Conservation (phyloP, 2,888 invertebrate genomes). For the Slavum lentiscoides region DNA sequence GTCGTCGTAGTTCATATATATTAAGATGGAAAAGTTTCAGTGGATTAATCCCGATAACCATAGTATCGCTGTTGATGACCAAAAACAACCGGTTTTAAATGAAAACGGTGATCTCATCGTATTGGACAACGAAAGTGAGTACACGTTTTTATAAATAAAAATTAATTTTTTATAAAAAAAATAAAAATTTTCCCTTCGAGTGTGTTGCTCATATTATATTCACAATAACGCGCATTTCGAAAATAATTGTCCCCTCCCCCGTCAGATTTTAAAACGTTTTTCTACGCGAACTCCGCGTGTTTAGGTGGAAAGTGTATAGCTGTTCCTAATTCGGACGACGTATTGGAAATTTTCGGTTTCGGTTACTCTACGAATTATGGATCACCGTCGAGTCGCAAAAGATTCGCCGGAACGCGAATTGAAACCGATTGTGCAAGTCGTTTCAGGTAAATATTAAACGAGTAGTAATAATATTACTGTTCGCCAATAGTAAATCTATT, state of each 20-base stretch:
- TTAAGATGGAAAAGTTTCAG: slow-evolving; percentile 37
- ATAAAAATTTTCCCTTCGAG: too few species aligned
- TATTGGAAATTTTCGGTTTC: slow-evolving; percentile 46
- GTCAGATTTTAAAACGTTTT: not conserved
- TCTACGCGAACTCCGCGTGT: not conserved
- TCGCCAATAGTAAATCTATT: not conserved
- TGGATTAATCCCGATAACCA: slow-evolving; percentile 50
- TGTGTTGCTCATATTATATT: not conserved
- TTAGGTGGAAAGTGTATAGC: slow-evolving; percentile 49
- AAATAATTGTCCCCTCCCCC: too few species aligned
- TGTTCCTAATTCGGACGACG: slow-evolving; percentile 38
- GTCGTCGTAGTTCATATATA: not conserved
- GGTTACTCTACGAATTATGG: slow-evolving; percentile 10
- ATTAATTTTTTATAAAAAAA: too few species aligned
- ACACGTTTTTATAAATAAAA: not conserved
- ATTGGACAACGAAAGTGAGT: slow-evolving; percentile 50
- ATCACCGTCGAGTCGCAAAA: slow-evolving; percentile 18
- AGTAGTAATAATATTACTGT: too few species aligned
- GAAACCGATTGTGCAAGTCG: slow-evolving; percentile 38
- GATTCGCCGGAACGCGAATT: slow-evolving; percentile 35
- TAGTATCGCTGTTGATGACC: slow-evolving; percentile 47
- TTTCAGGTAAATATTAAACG: slow-evolving; percentile 29
- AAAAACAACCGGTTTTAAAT: slow-evolving; percentile 46
- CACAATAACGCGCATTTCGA: too few species aligned
- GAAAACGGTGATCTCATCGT: slow-evolving; percentile 51